These are phyloP conservation scores for Oreochromis mossambicus DNA, from an alignment of 2,797 vertebrate genomes.

Conservation along the genomic window DNA sequence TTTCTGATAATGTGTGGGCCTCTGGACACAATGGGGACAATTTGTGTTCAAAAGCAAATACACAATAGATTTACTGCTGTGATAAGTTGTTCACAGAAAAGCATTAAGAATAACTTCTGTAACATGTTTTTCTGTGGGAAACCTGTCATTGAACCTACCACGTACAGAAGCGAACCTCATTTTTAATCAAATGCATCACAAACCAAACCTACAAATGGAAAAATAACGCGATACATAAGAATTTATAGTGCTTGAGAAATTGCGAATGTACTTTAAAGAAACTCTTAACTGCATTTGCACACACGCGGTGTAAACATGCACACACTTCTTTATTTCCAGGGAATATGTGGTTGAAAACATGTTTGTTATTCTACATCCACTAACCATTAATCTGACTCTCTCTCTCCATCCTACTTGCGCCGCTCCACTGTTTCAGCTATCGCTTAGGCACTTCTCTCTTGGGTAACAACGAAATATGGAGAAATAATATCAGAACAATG, in stretches of 20 bases:
- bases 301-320: background rate
- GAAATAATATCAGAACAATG: conserved; percentile 6
- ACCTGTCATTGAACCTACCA: background rate
- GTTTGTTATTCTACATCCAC: background rate
- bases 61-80: background rate
- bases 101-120: background rate
- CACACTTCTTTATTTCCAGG: background rate
- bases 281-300: background rate
- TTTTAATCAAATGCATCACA: background rate
- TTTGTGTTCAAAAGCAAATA: background rate
- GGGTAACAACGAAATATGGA: conserved; percentile 9
- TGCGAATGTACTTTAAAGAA: background rate
- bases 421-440: background rate
- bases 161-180: background rate
- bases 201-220: background rate
- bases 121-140: background rate
- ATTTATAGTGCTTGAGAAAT: background rate
- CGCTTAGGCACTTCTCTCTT: conserved; percentile 7
- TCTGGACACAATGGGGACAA: background rate
- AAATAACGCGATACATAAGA: background rate
- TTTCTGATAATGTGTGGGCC: background rate
- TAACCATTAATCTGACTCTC: background rate
- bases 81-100: background rate
- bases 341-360: background rate
- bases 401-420: background rate